Evolutionary conservation across 2,113 vertebrate species (phyloP).

Genomic region (Sphyrna mokarran): DNA sequence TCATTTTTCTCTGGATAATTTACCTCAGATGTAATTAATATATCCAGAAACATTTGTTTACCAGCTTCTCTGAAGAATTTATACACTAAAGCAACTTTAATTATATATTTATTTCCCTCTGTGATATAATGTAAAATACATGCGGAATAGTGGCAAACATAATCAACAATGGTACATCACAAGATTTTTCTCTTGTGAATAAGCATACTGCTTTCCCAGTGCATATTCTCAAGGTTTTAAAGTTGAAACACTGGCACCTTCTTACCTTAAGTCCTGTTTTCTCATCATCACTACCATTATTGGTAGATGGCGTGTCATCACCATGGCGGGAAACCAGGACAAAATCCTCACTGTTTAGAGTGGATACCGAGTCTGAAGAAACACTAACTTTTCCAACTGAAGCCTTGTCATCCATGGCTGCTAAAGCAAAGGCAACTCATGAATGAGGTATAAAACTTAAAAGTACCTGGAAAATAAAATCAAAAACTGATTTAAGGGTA

Average conservation of each 20-base stretch:
- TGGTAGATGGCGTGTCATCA: conserved; percentile 93
- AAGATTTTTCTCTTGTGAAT: not conserved
- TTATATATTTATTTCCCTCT: not conserved
- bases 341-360: conserved; percentile 99
- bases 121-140: conserved; percentile 12
- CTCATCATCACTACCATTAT: conserved; percentile 98
- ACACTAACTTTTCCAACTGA: conserved; percentile 99
- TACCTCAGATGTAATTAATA: not conserved
- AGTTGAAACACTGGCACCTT: conserved; percentile 35
- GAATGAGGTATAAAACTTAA: conserved; percentile 79
- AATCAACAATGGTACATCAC: not conserved
- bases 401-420: conserved; percentile 99
- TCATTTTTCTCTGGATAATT: not conserved
- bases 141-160: not conserved
- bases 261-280: conserved; percentile 99
- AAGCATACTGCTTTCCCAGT: conserved; percentile 24
- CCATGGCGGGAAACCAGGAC: conserved; percentile 97
- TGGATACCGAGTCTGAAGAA: conserved; percentile 98
- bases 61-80: not conserved
- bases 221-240: not conserved
- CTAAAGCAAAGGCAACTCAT: conserved; percentile 84
- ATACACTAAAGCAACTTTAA: not conserved
- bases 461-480: conserved; percentile 83
- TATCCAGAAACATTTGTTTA: not conserved
- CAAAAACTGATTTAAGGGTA: conserved; percentile 37